These are phyloP conservation scores for Hucho hucho DNA, from an alignment of 2,113 vertebrate genomes.

Conservation along the genomic window DNA sequence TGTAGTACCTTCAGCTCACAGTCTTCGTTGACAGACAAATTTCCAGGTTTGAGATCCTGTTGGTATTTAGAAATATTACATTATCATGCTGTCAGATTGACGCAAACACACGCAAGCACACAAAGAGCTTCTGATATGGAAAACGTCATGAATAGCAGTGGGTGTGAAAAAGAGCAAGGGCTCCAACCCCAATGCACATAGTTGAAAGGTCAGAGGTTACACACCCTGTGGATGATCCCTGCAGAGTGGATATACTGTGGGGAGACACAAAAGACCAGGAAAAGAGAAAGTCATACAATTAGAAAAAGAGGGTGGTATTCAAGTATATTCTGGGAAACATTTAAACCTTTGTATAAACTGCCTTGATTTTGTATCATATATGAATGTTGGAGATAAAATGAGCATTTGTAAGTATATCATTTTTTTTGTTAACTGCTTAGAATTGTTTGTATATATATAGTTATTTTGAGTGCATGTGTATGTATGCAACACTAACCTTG, in stretches of 20 bases:
- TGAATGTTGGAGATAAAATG: neutral
- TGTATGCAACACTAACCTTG: conserved; percentile 78
- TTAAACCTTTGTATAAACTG: too few species aligned
- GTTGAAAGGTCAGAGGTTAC: conserved; percentile 63
- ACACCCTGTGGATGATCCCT: conserved; percentile 95
- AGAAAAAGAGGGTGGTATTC: neutral
- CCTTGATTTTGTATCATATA: neutral
- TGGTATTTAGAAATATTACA: conserved; percentile 8
- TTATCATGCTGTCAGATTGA: neutral
- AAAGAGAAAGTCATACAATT: neutral
- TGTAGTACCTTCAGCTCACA: conserved; percentile 90
- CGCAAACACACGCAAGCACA: neutral
- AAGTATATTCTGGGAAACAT: too few species aligned
- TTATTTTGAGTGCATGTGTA: neutral
- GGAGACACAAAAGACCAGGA: conserved; percentile 39
- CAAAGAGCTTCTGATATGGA: conserved; percentile 35
- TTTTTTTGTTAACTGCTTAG: neutral
- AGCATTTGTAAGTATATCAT: neutral
- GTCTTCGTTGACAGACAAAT: conserved; percentile 93
- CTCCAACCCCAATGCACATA: conserved; percentile 37
- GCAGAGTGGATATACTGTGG: conserved; percentile 94
- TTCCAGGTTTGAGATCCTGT: conserved; percentile 95
- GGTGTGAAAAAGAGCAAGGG: conserved; percentile 37
- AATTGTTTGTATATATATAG: neutral
- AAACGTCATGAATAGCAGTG: conserved; percentile 42